Conservation (phyloP, 2,113 vertebrate species). For the Cisticola juncidis region DNA sequence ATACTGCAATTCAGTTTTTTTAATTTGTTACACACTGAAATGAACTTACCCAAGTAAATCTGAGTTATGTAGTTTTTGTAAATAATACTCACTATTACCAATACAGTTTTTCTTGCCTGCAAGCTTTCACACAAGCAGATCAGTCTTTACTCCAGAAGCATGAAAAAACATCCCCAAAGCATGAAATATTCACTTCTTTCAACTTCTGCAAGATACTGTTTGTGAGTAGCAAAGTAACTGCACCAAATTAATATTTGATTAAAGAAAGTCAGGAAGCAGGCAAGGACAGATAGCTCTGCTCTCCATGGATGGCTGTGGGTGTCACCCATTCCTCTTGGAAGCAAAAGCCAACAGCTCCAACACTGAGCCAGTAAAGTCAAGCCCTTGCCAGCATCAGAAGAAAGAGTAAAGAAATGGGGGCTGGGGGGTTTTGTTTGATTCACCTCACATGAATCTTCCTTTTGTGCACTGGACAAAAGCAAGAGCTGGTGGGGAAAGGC, state of each 20-base stretch:
- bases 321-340: background rate
- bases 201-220: background rate
- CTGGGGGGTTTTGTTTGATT: background rate
- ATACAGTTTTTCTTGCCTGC: background rate
- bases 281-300: background rate
- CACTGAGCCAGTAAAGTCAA: background rate
- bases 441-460: background rate
- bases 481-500: background rate
- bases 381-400: background rate
- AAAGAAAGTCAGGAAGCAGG: background rate
- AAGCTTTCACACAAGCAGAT: background rate
- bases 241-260: slow-evolving; percentile 1
- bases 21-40: background rate
- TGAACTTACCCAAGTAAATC: background rate
- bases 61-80: background rate
- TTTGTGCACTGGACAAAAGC: background rate
- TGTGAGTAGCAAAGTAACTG: background rate
- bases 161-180: background rate
- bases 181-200: background rate
- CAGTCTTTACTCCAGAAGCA: background rate
- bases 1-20: background rate
- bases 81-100: background rate
- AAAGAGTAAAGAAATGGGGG: background rate
- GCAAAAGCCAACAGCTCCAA: background rate
- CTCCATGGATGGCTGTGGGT: background rate